Conservation (phyloP, 2,797 vertebrate species). For the Rhinophrynus dorsalis region DNA sequence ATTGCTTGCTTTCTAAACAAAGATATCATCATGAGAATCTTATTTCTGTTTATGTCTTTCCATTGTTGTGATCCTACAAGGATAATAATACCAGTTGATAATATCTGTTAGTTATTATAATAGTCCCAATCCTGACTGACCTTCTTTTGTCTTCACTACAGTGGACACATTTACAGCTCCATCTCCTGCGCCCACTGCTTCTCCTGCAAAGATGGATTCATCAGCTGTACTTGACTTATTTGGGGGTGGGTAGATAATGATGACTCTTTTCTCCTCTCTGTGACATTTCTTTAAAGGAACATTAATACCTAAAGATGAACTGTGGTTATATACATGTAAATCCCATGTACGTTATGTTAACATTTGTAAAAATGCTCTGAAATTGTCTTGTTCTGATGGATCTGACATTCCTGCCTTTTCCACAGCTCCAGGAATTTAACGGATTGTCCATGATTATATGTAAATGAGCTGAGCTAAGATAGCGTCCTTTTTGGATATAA, state of each 20-base stretch:
- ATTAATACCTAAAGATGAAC: no score
- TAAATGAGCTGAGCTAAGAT: no score
- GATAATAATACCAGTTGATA: background rate
- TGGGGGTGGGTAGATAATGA: conserved; percentile 91
- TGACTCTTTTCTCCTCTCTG: conserved; percentile 28
- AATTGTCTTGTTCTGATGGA: no score
- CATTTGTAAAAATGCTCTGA: no score
- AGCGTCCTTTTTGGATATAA: no score
- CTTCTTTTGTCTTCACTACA: conserved; percentile 68
- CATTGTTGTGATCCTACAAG: background rate
- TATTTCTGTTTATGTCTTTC: no score
- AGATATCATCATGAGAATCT: background rate
- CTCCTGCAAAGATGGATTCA: conserved; percentile 85
- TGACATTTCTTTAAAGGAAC: no score
- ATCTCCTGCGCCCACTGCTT: conserved; percentile 72
- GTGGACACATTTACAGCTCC: conserved; percentile 84
- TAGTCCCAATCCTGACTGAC: background rate
- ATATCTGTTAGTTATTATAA: background rate
- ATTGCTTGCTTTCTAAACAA: background rate
- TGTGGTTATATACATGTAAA: no score
- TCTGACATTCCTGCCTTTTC: no score
- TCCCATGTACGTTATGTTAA: no score
- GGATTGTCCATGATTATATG: no score
- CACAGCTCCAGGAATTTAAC: no score
- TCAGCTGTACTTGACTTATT: conserved; percentile 92